phyloP scores from a whole-genome alignment of 2,797 vertebrate species.

The Anguilla pacifica region DNA sequence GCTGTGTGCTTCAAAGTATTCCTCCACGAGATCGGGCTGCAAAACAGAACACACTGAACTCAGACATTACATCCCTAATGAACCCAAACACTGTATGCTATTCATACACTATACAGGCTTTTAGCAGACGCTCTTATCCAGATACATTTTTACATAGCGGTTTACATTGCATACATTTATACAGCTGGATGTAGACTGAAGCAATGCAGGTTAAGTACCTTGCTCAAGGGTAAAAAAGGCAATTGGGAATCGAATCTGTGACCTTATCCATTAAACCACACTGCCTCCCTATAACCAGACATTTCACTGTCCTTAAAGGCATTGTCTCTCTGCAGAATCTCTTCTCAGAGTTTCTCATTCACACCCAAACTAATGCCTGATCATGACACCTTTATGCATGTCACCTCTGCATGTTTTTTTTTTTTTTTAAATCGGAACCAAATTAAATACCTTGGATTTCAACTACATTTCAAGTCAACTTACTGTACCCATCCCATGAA shows the following conservation, averaged over 20 bases:
- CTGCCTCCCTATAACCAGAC: not conserved
- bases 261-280: no score
- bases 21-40: conserved; percentile 83
- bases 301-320: not conserved
- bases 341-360: not conserved
- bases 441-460: not conserved
- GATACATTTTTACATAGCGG: no score
- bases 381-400: no score
- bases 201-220: no score
- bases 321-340: not conserved
- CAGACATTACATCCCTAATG: not conserved
- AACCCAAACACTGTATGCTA: not conserved
- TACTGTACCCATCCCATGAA: not conserved
- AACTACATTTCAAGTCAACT: not conserved
- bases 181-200: no score
- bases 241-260: no score
- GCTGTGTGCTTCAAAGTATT: conserved; percentile 96
- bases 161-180: no score
- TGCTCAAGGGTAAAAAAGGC: no score
- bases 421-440: not conserved
- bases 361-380: conserved; percentile 40
- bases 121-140: no score
- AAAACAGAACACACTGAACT: conserved; percentile 39
- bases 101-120: not conserved
- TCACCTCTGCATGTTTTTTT: no score